phyloP scores from a whole-genome alignment of 2,113 vertebrate species.

The Oryzias curvinotus region DNA sequence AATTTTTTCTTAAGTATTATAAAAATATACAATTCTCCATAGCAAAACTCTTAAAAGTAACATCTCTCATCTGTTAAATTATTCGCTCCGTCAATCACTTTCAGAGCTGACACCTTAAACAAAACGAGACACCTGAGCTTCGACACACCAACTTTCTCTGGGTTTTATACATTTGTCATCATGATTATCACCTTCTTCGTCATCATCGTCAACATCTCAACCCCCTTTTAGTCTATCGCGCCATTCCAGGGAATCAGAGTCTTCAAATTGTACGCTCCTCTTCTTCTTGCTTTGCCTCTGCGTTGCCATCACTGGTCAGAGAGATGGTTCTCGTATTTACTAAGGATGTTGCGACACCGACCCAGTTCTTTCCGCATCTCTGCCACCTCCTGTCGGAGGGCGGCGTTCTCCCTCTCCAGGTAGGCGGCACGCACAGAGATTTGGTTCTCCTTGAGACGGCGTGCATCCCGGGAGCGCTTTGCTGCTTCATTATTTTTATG shows the following conservation, averaged over 20 bases:
- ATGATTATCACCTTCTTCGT: conserved; percentile 46
- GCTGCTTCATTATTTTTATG: conserved; percentile 93
- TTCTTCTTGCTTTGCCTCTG: conserved; percentile 27
- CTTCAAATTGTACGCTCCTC: conserved; percentile 43
- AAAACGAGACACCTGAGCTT: conserved; percentile 77
- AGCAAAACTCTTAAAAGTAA: conserved; percentile 80
- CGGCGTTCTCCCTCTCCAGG: conserved; percentile 90
- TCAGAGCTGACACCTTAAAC: conserved; percentile 62
- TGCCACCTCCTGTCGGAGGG: conserved; percentile 88
- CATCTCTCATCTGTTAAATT: conserved; percentile 70
- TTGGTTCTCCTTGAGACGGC: conserved; percentile 93
- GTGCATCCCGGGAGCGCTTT: conserved; percentile 90
- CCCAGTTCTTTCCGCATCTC: conserved; percentile 90
- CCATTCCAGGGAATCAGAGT: conserved; percentile 44
- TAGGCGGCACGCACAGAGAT: conserved; percentile 90
- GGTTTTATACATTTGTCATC: conserved; percentile 73
- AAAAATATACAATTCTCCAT: conserved; percentile 83
- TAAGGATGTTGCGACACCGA: conserved; percentile 87
- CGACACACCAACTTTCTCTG: conserved; percentile 57
- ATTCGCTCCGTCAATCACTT: conserved; percentile 64
- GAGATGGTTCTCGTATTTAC: conserved; percentile 87
- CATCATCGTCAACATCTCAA: conserved; percentile 34
- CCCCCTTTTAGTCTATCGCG: conserved; percentile 51
- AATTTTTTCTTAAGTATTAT: conserved; percentile 73
- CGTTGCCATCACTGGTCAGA: conserved; percentile 73